Evolutionary conservation across 2,113 vertebrate species (phyloP), one percentile per base, ranked within the genome.

Genomic region (Sinocyclocheilus maitianheensis): DNA sequence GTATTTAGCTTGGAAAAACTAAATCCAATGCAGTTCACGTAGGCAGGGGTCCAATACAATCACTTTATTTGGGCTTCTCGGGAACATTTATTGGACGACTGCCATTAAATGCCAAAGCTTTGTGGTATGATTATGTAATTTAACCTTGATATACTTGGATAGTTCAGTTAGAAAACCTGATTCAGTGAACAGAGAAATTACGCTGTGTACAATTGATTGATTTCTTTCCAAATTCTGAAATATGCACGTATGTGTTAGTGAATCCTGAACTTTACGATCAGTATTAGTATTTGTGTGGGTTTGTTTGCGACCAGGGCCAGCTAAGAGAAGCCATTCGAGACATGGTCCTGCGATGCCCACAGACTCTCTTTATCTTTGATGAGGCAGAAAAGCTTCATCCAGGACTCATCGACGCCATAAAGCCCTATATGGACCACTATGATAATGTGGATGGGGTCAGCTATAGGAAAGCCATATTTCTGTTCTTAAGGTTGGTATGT

Each of bases 311-410:
- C 20, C 92, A 99, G 98, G 95, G 93, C 58, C 95, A 96, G 91
- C 93, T 99, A 53, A 90, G 87, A 62, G 94, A 94, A 79, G 95
- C 96, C 46, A 93, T 99, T 65, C 88, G 92, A 0, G 93, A 96
- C 92, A 95, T 93, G 0, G 92, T 96, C 76, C 88, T 93, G 80
- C 93, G 89, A 67, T 99, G 98, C 88, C 87, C 87, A 9, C 98
- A 98, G 94, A 92, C 96, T 26, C 93, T 98, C 74, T 96, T 99
- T 88, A 95, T 99, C 90, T 99, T 99, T 0, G 97, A 99, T 0
- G 98, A 99, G 88, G 97, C 96, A 0, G 98, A 99, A 91, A 99
- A 99, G 90, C 95, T 99, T 77, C 97, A 97, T 34, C 93, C 93
- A 0, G 93, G 90, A 30, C 96, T 99, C 80, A 96, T 99, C 51